Evolutionary conservation across 2,113 vertebrate species (phyloP).

Genomic region (Chamaetylas fuelleborni): DNA sequence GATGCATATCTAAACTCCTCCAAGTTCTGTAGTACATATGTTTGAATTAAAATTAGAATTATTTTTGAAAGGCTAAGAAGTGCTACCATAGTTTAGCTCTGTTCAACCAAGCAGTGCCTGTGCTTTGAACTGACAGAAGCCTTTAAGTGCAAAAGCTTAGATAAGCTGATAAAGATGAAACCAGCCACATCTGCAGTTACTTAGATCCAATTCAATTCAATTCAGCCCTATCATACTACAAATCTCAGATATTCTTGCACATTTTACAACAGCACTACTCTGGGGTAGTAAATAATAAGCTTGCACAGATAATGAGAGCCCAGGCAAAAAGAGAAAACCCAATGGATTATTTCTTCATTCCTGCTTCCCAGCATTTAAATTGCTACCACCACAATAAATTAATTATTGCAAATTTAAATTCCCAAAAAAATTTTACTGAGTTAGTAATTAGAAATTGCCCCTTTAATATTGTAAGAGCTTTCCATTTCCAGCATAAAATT

Average conservation of each 20-base stretch:
- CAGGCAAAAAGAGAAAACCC: background rate
- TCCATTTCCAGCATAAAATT: background rate
- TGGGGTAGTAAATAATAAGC: background rate
- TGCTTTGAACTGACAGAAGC: conserved; percentile 49
- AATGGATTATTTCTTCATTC: background rate
- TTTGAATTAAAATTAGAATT: conserved; percentile 47
- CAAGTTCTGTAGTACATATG: background rate
- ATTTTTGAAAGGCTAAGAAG: conserved; percentile 37
- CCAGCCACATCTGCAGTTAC: background rate
- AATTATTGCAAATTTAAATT: background rate
- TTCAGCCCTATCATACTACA: background rate
- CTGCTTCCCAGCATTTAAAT: background rate
- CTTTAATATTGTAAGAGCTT: background rate
- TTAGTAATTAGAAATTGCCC: background rate
- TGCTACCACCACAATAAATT: background rate
- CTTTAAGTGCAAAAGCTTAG: conserved; percentile 40
- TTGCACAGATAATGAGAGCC: background rate
- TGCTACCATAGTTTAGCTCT: background rate
- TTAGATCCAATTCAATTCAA: conserved; percentile 34
- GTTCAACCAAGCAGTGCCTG: conserved; percentile 12
- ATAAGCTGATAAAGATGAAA: conserved; percentile 53
- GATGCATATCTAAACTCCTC: background rate
- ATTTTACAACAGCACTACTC: background rate
- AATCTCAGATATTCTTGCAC: background rate
- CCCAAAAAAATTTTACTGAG: background rate